phyloP scores from a whole-genome alignment of 2,888 invertebrate genomes.

The Tridacna gigas region DNA sequence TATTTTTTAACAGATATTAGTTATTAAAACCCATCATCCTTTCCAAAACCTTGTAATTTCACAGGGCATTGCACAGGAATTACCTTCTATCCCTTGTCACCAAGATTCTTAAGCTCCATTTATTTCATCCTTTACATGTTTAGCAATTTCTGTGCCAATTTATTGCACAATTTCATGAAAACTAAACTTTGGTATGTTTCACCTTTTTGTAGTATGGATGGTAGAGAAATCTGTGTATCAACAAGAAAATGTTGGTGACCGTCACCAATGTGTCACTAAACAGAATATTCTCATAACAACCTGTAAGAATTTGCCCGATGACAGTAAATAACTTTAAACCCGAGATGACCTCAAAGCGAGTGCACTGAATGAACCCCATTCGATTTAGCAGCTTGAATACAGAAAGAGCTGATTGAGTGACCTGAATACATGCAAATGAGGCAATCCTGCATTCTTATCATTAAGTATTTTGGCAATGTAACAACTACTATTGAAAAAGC shows the following conservation, averaged over 20 bases:
- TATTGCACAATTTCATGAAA: neutral
- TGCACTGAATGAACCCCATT: slow-evolving; percentile 56
- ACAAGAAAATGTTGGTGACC: neutral
- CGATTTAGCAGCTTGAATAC: slow-evolving; percentile 38
- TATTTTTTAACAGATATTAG: slow-evolving; percentile 30
- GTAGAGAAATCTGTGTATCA: no score
- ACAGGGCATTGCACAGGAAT: slow-evolving; percentile 47
- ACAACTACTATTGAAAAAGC: no score
- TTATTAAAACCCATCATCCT: slow-evolving; percentile 25
- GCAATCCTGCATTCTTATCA: slow-evolving; percentile 28
- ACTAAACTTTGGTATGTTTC: no score
- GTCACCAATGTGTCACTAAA: neutral
- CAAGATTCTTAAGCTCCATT: slow-evolving; percentile 3
- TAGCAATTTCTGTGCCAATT: no score
- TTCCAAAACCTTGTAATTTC: slow-evolving; percentile 60
- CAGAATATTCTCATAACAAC: no score
- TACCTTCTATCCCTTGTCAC: slow-evolving; percentile 50
- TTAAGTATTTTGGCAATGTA: neutral
- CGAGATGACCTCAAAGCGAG: slow-evolving; percentile 46
- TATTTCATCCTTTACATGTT: slow-evolving; percentile 19
- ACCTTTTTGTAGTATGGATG: no score
- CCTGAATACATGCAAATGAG: slow-evolving; percentile 51
- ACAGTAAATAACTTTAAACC: slow-evolving; percentile 11
- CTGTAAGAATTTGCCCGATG: no score
- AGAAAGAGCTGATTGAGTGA: slow-evolving; percentile 33